These are phyloP conservation scores for Anthonomus grandis DNA, from an alignment of 1,140 invertebrate genomes.

Conservation along the genomic window DNA sequence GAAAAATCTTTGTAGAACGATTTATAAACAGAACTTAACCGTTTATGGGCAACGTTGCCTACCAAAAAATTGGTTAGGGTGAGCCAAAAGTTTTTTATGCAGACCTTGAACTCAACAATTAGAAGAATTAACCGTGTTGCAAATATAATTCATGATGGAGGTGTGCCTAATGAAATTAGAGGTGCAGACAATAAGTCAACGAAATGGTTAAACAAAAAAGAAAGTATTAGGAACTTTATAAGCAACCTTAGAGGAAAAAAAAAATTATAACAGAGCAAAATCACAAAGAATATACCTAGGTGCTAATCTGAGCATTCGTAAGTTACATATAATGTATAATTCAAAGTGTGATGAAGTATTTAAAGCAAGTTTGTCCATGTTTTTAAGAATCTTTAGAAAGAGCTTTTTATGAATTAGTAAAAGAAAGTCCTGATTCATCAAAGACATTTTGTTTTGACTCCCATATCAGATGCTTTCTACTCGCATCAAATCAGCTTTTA, in stretches of 20 bases:
- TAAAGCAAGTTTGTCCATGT: conserved; percentile 4
- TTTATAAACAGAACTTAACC: no score
- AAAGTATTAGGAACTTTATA: conserved; percentile 7
- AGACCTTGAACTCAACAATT: conserved; percentile 3
- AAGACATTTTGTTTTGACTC: conserved; percentile 7
- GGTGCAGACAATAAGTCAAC: conserved; percentile 4
- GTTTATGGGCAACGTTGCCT: no score
- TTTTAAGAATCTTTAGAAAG: conserved; percentile 3
- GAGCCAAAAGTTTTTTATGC: conserved; percentile 1
- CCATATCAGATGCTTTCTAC: conserved; percentile 5
- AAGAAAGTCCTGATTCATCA: conserved; percentile 7
- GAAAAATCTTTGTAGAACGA: no score
- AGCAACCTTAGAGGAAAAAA: conserved; percentile 5
- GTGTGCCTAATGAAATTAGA: conserved; percentile 5
- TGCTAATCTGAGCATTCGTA: conserved; percentile 3
- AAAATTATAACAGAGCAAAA: conserved; percentile 4
- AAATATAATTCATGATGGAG: conserved; percentile 7
- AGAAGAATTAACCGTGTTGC: conserved; percentile 2
- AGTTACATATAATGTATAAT: conserved; percentile 5
- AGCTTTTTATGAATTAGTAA: conserved; percentile 1
- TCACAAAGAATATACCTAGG: conserved; percentile 7
- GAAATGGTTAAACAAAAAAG: conserved; percentile 3
- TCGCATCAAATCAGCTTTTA: no score
- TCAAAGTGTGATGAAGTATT: conserved; percentile 1
- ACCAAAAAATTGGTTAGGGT: conserved; percentile 6